Conservation (phyloP, 2,797 vertebrate species). For the Carapus acus region DNA sequence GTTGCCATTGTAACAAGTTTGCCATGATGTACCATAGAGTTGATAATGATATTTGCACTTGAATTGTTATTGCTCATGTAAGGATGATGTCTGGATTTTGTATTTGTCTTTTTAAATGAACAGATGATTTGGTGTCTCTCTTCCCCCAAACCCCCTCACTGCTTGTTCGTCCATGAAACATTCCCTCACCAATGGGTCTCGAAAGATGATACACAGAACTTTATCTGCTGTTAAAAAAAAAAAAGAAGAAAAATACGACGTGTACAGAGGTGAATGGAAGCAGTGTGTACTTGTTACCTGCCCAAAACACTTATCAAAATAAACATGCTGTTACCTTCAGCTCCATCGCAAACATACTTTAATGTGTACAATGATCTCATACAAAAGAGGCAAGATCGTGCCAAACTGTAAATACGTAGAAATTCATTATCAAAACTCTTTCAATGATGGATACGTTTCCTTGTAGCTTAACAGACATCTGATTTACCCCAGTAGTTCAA, state of each 20-base stretch:
- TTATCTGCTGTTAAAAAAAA: constrained; percentile 56
- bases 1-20: constrained; percentile 70
- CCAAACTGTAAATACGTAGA: background rate
- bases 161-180: constrained; percentile 68
- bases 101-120: constrained; percentile 91
- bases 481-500: background rate
- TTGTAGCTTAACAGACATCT: background rate
- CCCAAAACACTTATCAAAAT: constrained; percentile 67
- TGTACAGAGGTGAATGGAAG: constrained; percentile 66
- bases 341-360: constrained; percentile 55
- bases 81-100: constrained; percentile 93
- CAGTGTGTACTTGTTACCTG: constrained; percentile 64
- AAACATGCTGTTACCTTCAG: constrained; percentile 72
- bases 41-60: constrained; percentile 98
- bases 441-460: background rate
- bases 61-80: constrained; percentile 94
- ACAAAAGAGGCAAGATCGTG: constrained; percentile 1
- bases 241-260: constrained; percentile 20
- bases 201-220: constrained; percentile 65
- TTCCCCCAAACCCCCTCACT: no score
- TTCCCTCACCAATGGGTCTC: constrained; percentile 65
- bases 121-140: constrained; percentile 74
- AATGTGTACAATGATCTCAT: constrained; percentile 44
- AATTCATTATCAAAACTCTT: constrained; percentile 6
- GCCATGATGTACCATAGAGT: constrained; percentile 82